Conservation (phyloP, 2,113 vertebrate species). For the Pitta sordida region DNA sequence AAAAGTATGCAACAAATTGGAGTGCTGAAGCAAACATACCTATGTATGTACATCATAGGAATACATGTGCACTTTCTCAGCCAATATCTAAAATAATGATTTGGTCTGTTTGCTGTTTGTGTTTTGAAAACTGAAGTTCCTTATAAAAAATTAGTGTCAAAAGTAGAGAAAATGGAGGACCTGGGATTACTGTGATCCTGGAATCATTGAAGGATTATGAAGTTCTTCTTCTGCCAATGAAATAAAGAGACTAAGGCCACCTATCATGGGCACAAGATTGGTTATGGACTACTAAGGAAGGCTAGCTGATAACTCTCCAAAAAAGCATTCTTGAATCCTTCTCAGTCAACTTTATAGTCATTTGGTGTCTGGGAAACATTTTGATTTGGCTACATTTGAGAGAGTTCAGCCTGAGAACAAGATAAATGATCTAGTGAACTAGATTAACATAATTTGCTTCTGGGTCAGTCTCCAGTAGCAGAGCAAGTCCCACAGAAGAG, state of each 20-base stretch:
- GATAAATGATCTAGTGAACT: not conserved
- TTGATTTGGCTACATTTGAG: not conserved
- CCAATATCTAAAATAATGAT: not conserved
- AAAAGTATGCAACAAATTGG: not conserved
- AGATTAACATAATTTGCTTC: not conserved
- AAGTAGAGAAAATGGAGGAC: not conserved
- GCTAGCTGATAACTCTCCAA: not conserved
- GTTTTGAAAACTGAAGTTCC: not conserved
- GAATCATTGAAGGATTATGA: not conserved
- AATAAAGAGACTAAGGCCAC: not conserved
- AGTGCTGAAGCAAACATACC: not conserved
- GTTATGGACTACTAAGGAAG: not conserved
- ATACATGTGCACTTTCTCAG: not conserved
- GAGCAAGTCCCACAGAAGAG: not conserved
- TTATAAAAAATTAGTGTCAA: not conserved
- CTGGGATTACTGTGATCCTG: not conserved
- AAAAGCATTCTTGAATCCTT: not conserved
- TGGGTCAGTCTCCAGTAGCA: not conserved
- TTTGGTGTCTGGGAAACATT: not conserved
- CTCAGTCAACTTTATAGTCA: not conserved
- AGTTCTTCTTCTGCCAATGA: not conserved
- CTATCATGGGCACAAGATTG: not conserved
- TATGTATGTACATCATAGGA: accelerated
- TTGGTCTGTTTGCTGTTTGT: not conserved
- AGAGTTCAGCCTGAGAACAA: not conserved